Base-by-base conservation (phyloP, 1,140 invertebrate genomes). In the Aphelinus atriplicis region DNA sequence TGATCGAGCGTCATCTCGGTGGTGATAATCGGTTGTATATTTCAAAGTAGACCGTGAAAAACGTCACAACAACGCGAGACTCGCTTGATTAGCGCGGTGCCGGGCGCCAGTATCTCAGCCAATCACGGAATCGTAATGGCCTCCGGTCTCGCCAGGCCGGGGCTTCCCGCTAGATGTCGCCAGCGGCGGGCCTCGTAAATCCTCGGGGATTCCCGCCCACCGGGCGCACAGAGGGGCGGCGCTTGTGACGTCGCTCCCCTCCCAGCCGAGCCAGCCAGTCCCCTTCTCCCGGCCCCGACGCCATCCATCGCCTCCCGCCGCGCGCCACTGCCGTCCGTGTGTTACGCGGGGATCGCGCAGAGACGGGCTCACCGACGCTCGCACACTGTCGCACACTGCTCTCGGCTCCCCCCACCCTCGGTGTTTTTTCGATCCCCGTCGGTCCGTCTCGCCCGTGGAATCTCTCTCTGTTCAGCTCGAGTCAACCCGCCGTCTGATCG, bases 121-220 rank as follows among this genome's bases (percentile, higher is more conserved):
- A 88, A 88, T 88, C 83, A 82, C 84, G 81, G 79, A 71, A 82
- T 81, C 81, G 86, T 88, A 87, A 88, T 88, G 86, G 87, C 86
- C 83, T 84, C 86, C 84, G 80, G 69, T 77, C 61, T 61, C 63
- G 50, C 66, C 78, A 77, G 58, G 51, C 3, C 50, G 6, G 48
- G 53, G 46, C 66, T 64, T 70, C 6, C 4, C 1, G 81, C 77
- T 86, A 88, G 87, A 88, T 88, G 87, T 79, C 85, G 80, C 68
- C 72, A 67, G 56, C 45, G 79, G 76, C 75, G 77, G 61, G 10
- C 78, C 78, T 87, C 86, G 79, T 88, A 88, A 88, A 88, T 88
- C 82, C 81, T 84, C 62, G 43, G 47, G 80, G 82, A 86, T 86
- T 84, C 86, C 86, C 87, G 87, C 87, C 87, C 86, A 87, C 85